phyloP scores from a whole-genome alignment of 2,888 invertebrate species.

The Ectemnius continuus region DNA sequence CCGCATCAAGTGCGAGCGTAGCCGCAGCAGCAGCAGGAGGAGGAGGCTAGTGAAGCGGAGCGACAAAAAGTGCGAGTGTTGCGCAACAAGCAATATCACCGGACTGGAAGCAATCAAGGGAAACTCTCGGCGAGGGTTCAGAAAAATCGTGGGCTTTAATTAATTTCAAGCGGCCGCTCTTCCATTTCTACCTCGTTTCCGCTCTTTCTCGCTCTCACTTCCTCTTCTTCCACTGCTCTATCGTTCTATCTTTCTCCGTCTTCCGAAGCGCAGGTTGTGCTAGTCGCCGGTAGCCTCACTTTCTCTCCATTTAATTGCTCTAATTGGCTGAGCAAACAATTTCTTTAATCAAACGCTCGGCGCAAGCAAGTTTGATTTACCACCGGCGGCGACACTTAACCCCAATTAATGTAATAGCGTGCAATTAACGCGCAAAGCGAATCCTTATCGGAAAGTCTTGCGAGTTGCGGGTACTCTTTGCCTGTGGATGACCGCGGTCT shows the following conservation, averaged over 20 bases:
- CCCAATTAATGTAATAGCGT: slow-evolving; percentile 8
- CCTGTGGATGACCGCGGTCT: neutral
- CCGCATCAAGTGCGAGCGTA: no score
- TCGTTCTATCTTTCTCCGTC: no score
- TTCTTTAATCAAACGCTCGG: neutral
- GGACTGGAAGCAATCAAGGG: no score
- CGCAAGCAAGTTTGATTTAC: slow-evolving; percentile 2
- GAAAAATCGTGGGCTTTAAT: slow-evolving; percentile 31
- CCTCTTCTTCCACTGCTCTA: no score
- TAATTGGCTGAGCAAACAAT: slow-evolving; percentile 10
- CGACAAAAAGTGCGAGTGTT: no score
- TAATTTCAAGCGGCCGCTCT: slow-evolving; percentile 18
- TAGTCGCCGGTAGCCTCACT: neutral
- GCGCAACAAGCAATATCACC: no score
- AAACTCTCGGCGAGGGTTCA: slow-evolving; percentile 8
- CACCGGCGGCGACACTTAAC: slow-evolving; percentile 1
- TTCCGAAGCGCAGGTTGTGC: no score
- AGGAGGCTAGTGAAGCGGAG: no score
- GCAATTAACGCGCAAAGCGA: slow-evolving; percentile 7
- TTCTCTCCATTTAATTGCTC: slow-evolving; percentile 1
- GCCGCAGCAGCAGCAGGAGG: no score
- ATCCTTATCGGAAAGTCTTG: neutral
- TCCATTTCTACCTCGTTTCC: slow-evolving; percentile 14
- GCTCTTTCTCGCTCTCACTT: neutral
- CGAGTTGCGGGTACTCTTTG: neutral